phyloP scores from a whole-genome alignment of 2,113 vertebrate genomes.

The Misgurnus anguillicaudatus region DNA sequence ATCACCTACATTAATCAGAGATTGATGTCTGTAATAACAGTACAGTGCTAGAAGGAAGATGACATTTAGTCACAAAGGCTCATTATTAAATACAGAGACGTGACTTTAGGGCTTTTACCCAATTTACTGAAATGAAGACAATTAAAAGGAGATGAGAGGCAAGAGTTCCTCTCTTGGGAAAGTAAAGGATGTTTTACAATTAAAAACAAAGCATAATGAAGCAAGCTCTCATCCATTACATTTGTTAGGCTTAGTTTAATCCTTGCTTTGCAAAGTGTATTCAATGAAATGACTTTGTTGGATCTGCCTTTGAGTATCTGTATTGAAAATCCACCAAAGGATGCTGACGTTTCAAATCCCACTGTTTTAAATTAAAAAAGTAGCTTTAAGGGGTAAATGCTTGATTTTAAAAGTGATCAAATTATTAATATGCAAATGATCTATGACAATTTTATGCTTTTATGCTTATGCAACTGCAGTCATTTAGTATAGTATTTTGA shows the following conservation, averaged over 20 bases:
- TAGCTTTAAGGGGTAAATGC: too few species aligned
- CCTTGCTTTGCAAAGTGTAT: constrained; percentile 1
- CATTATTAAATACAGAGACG: neutral
- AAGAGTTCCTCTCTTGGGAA: constrained; percentile 6
- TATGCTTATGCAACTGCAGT: too few species aligned
- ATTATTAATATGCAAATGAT: too few species aligned
- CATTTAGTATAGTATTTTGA: too few species aligned
- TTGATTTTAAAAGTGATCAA: too few species aligned
- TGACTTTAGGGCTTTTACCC: neutral
- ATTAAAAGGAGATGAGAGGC: neutral
- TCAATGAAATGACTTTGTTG: too few species aligned
- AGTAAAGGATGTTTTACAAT: neutral
- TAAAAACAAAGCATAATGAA: neutral
- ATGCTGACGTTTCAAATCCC: neutral
- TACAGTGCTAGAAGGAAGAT: neutral
- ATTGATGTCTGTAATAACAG: too few species aligned
- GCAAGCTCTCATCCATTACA: neutral
- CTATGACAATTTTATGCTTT: too few species aligned
- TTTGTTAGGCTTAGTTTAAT: neutral
- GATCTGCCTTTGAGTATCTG: too few species aligned
- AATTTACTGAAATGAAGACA: neutral
- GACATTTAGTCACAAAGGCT: neutral
- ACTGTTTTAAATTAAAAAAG: neutral
- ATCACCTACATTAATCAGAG: too few species aligned
- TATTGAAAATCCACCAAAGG: too few species aligned